phyloP scores from a whole-genome alignment of 2,797 vertebrate genomes.

The Tapera naevia region DNA sequence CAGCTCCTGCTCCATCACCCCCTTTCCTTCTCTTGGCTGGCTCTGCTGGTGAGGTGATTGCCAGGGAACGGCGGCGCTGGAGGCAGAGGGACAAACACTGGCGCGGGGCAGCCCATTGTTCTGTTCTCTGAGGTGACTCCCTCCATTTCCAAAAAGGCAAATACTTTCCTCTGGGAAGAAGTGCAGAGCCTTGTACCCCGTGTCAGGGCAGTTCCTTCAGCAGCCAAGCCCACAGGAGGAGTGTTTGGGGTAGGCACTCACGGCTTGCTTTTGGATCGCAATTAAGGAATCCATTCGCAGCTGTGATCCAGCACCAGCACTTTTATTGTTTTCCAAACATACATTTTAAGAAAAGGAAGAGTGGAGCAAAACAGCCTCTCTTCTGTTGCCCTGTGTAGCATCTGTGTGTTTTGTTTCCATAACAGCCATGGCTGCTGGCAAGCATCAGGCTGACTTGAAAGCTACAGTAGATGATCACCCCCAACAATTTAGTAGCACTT shows the following conservation, averaged over 20 bases:
- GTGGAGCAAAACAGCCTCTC: not conserved
- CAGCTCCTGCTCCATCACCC: not conserved
- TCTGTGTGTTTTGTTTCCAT: conserved; percentile 4
- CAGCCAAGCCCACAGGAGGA: not conserved
- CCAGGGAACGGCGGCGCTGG: not conserved
- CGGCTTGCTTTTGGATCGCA: not conserved
- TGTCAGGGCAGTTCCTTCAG: not conserved
- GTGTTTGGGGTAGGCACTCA: not conserved
- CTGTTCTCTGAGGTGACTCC: not conserved
- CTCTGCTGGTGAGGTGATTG: not conserved
- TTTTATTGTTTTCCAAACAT: not conserved
- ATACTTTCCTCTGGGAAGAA: not conserved
- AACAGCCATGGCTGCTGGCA: not conserved
- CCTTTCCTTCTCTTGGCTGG: not conserved
- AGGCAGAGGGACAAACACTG: not conserved
- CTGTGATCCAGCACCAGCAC: not conserved
- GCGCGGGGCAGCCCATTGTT: not conserved
- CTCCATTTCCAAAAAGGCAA: not conserved
- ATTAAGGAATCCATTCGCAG: not conserved
- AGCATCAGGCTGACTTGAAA: not conserved
- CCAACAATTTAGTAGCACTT: not conserved
- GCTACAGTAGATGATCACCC: not conserved
- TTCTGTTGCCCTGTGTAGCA: not conserved
- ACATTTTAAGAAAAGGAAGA: not conserved
- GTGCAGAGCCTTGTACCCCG: accelerated